Evolutionary conservation across 2,888 invertebrate species (phyloP).

Genomic region (Eupithecia inturbata): DNA sequence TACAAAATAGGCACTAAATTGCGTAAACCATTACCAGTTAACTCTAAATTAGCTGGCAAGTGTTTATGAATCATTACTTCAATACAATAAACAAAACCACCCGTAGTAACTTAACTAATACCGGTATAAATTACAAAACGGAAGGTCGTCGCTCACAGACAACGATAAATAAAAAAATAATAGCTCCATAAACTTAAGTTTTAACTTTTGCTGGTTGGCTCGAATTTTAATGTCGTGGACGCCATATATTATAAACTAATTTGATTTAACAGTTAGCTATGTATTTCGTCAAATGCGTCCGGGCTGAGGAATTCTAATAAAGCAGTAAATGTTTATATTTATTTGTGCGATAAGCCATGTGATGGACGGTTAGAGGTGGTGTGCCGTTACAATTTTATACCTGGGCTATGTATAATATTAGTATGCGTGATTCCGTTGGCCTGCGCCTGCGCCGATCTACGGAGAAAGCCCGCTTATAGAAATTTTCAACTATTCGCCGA

Average conservation of each 20-base stretch:
- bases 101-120: constrained; percentile 44
- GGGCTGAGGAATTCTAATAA: constrained; percentile 70
- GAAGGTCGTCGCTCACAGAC: constrained; percentile 39
- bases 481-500: constrained; percentile 62
- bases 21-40: constrained; percentile 73
- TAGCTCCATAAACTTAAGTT: constrained; percentile 53
- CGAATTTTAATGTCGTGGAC: constrained; percentile 51
- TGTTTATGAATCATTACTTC: constrained; percentile 76
- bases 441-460: constrained; percentile 58
- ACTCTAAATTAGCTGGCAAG: constrained; percentile 73
- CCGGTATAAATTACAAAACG: constrained; percentile 43
- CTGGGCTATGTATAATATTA: constrained; percentile 73
- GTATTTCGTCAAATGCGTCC: constrained; percentile 66
- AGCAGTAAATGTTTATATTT: constrained; percentile 76
- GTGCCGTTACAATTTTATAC: constrained; percentile 79
- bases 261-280: constrained; percentile 67
- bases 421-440: constrained; percentile 74
- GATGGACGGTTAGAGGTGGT: constrained; percentile 62
- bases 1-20: constrained; percentile 77
- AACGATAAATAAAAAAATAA: constrained; percentile 51
- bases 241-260: constrained; percentile 53
- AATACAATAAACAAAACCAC: constrained; percentile 57
- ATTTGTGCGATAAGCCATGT: constrained; percentile 64
- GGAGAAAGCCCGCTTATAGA: constrained; percentile 77
- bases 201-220: constrained; percentile 48